phyloP scores from a whole-genome alignment of 2,797 vertebrate genomes.

The Eurystomus glaucurus region DNA sequence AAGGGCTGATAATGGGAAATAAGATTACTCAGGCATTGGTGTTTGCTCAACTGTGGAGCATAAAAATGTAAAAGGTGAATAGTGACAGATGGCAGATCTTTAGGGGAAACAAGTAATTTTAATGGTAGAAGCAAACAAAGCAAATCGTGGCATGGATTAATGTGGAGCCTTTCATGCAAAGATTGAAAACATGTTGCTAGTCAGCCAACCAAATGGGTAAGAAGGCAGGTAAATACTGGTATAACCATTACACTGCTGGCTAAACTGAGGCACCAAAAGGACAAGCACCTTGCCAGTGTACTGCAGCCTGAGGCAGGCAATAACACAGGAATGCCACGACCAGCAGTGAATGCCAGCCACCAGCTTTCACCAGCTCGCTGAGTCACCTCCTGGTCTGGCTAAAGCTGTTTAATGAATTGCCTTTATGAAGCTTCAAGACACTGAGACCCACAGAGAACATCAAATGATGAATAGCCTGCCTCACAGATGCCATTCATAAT shows the following conservation, averaged over 20 bases:
- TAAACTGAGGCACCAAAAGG: background rate
- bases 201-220: background rate
- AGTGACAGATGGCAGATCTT: slow-evolving; percentile 68
- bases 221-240: background rate
- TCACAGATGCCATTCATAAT: slow-evolving; percentile 75
- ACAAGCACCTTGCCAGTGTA: background rate
- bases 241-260: background rate
- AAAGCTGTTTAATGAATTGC: slow-evolving; percentile 77
- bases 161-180: slow-evolving; percentile 62
- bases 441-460: slow-evolving; percentile 43
- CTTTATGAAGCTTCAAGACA: slow-evolving; percentile 75
- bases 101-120: slow-evolving; percentile 72
- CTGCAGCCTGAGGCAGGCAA: background rate
- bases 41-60: slow-evolving; percentile 67
- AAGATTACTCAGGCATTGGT: slow-evolving; percentile 51
- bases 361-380: background rate
- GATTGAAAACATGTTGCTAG: slow-evolving; percentile 48
- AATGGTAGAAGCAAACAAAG: slow-evolving; percentile 68
- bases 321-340: background rate
- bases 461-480: slow-evolving; percentile 76
- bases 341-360: background rate
- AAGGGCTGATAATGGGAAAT: slow-evolving; percentile 56
- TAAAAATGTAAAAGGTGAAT: slow-evolving; percentile 75
- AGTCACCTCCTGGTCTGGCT: slow-evolving; percentile 61
- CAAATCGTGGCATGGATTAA: slow-evolving; percentile 67